These are phyloP conservation scores for Drosophila jambulina DNA, from an alignment of 1,140 invertebrate species.

Conservation along the genomic window DNA sequence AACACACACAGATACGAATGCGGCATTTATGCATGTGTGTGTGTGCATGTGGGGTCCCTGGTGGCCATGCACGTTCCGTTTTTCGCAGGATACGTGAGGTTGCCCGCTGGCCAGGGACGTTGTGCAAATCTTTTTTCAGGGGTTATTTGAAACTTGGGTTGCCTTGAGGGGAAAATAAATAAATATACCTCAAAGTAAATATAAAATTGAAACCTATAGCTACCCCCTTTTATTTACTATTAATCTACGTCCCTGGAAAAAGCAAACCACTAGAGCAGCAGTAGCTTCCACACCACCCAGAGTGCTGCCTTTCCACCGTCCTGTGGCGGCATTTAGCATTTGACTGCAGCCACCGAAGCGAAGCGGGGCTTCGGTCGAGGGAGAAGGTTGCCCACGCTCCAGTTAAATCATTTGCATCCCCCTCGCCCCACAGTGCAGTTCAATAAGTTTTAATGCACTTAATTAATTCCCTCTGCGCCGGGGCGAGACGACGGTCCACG, in stretches of 20 bases:
- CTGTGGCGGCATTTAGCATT: constrained; percentile 79
- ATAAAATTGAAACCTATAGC: neutral
- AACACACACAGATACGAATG: constrained; percentile 25
- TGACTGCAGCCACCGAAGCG: constrained; percentile 70
- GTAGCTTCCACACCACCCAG: neutral
- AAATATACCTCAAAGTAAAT: too few relatives aligned
- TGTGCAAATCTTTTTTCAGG: neutral
- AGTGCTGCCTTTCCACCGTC: constrained; percentile 24
- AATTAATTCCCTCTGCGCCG: constrained; percentile 74
- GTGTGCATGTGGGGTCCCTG: constrained; percentile 37
- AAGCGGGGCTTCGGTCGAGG: neutral
- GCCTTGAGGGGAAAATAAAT: neutral
- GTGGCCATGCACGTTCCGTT: constrained; percentile 71
- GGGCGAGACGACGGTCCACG: neutral
- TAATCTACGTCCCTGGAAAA: neutral
- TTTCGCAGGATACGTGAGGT: constrained; percentile 69
- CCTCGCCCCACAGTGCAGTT: constrained; percentile 62
- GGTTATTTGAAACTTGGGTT: neutral
- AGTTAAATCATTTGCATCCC: constrained; percentile 77
- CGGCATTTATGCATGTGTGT: constrained; percentile 21
- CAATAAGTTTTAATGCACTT: constrained; percentile 83
- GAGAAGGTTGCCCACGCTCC: constrained; percentile 40
- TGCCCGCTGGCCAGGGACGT: constrained; percentile 16
- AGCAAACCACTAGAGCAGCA: constrained; percentile 1
- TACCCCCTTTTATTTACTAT: neutral